Conservation (phyloP, 2,113 vertebrate species). For the Coptodon bakossiorum region DNA sequence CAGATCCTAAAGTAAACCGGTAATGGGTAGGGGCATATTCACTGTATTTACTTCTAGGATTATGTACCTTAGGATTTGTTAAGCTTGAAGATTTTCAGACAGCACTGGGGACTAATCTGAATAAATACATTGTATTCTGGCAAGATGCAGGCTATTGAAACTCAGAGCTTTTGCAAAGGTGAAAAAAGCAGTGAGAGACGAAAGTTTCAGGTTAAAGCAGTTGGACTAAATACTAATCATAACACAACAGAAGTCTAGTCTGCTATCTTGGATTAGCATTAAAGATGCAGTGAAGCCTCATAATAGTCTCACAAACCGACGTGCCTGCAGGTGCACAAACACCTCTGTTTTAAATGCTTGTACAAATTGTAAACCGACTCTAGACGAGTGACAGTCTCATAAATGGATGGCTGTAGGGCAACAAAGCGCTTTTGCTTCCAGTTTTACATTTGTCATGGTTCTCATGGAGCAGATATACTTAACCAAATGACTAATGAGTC, state of each 20-base stretch:
- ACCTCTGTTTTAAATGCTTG: background rate
- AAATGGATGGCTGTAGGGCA: background rate
- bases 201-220: background rate
- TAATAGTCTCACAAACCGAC: background rate
- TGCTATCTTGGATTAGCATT: background rate
- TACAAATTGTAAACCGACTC: background rate
- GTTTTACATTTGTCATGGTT: background rate
- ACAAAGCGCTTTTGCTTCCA: background rate
- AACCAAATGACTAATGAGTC: background rate
- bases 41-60: background rate
- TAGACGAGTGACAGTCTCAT: background rate
- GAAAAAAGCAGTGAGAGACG: background rate
- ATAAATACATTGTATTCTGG: constrained; percentile 62
- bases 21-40: background rate
- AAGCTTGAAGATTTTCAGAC: background rate
- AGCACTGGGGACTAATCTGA: background rate
- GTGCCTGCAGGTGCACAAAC: background rate
- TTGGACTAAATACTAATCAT: background rate
- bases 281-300: background rate
- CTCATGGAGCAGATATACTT: background rate
- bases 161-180: background rate
- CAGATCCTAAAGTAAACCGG: background rate
- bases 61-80: background rate
- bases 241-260: background rate
- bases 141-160: background rate